These are phyloP conservation scores for Artemia sinica DNA, from an alignment of 2,888 invertebrate species.

Conservation along the genomic window DNA sequence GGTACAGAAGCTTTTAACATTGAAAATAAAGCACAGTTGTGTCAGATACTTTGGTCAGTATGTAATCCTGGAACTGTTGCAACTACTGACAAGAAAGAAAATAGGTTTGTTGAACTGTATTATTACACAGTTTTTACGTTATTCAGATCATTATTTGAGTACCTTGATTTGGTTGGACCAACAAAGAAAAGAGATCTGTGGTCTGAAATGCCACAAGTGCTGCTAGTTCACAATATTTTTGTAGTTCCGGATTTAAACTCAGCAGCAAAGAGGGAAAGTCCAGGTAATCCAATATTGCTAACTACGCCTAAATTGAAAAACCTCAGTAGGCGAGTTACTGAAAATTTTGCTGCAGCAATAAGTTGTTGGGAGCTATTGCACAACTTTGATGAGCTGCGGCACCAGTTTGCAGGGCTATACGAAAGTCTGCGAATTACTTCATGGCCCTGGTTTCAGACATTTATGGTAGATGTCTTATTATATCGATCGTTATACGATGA, in stretches of 20 bases:
- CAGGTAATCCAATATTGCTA: background rate
- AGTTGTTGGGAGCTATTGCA: slow-evolving; percentile 13
- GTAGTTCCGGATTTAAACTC: background rate
- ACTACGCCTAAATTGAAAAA: background rate
- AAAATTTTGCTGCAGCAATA: slow-evolving; percentile 1
- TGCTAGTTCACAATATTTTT: slow-evolving; percentile 4
- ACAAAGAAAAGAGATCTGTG: slow-evolving; percentile 5
- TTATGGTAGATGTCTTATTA: slow-evolving; percentile 2
- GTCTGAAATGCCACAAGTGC: slow-evolving; percentile 13
- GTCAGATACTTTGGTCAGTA: slow-evolving; percentile 1
- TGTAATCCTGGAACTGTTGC: background rate
- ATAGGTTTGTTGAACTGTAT: slow-evolving; percentile 4
- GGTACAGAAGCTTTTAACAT: background rate
- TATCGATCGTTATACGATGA: slow-evolving; percentile 5
- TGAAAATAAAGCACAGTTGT: slow-evolving; percentile 11
- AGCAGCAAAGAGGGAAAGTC: background rate
- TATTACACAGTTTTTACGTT: slow-evolving; percentile 1
- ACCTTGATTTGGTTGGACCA: slow-evolving; percentile 9
- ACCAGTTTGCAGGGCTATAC: background rate
- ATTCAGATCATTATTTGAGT: background rate
- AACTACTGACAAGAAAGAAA: background rate
- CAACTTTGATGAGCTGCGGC: slow-evolving; percentile 13
- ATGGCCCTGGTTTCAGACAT: slow-evolving; percentile 11
- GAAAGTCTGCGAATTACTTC: slow-evolving; percentile 10
- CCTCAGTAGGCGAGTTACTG: background rate